Conservation (phyloP, 1,140 invertebrate genomes). For the Listronotus bonariensis region DNA sequence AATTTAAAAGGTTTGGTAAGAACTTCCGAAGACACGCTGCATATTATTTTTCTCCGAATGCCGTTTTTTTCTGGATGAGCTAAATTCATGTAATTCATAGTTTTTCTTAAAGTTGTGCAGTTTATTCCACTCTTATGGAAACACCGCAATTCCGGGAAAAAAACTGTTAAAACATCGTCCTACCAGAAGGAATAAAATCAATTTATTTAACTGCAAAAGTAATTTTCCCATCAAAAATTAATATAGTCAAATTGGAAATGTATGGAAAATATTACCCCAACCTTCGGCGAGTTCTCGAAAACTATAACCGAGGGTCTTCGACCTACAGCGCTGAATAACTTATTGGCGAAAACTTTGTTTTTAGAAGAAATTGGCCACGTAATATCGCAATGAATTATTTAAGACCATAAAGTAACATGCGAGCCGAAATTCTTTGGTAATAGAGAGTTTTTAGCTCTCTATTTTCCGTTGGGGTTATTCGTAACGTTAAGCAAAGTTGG, state of each 20-base stretch:
- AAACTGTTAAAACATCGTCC: too few relatives aligned
- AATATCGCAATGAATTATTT: conserved; percentile 1
- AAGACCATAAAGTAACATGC: conserved; percentile 5
- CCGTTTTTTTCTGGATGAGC: neutral
- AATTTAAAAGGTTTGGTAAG: too few relatives aligned
- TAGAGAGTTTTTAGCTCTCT: too few relatives aligned
- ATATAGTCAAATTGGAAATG: neutral
- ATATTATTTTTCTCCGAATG: too few relatives aligned
- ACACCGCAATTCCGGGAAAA: too few relatives aligned
- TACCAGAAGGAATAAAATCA: too few relatives aligned
- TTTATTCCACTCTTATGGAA: too few relatives aligned
- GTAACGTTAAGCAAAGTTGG: too few relatives aligned
- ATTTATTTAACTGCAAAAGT: too few relatives aligned
- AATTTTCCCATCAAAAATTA: neutral
- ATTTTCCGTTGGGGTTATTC: too few relatives aligned
- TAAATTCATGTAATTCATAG: neutral
- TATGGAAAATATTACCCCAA: neutral
- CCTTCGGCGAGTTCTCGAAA: neutral
- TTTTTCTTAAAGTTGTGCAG: too few relatives aligned
- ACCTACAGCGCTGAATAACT: neutral
- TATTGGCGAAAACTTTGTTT: conserved; percentile 1
- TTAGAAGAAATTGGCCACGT: neutral
- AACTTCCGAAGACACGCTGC: too few relatives aligned
- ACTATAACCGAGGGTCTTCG: neutral
- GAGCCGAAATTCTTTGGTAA: neutral